phyloP scores from a whole-genome alignment of 2,888 invertebrate genomes.

The Drosophila mayaguana region DNA sequence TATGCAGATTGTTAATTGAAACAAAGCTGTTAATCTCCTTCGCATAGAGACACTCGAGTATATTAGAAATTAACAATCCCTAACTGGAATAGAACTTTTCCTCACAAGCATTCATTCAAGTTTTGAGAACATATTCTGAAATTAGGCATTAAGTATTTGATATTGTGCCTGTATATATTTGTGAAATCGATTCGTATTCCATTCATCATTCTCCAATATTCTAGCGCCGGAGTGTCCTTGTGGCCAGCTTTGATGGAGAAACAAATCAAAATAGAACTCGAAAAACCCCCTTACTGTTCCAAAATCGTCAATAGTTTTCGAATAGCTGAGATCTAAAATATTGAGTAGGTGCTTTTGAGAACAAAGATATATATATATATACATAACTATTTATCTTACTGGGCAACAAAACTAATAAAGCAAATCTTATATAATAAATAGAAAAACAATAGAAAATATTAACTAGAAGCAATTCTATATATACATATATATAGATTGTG shows the following conservation, averaged over 20 bases:
- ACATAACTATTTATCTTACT: conserved; percentile 28
- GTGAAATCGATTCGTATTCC: neutral
- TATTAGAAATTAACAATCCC: neutral
- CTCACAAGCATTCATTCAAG: neutral
- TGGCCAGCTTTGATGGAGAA: conserved; percentile 14
- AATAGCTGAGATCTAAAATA: conserved; percentile 4
- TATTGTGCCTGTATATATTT: conserved; percentile 5
- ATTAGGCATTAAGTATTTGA: neutral
- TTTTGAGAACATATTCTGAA: neutral
- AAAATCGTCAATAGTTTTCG: conserved; percentile 49
- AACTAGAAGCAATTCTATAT: conserved; percentile 8
- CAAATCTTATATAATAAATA: conserved; percentile 19
- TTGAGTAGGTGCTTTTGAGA: conserved; percentile 43
- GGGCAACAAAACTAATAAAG: conserved; percentile 30
- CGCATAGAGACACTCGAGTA: conserved; percentile 10
- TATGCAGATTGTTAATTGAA: conserved; percentile 24
- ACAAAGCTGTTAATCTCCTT: conserved; percentile 15
- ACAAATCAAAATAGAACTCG: conserved; percentile 38
- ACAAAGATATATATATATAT: conserved; percentile 23
- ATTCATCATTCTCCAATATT: neutral
- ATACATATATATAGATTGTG: neutral
- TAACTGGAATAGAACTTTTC: neutral
- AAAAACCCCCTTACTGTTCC: conserved; percentile 23
- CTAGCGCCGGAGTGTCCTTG: conserved; percentile 18
- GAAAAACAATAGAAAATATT: conserved; percentile 7